Evolutionary conservation across 1,140 invertebrate genomes (phyloP).

Genomic region (Caerostris extrusa): DNA sequence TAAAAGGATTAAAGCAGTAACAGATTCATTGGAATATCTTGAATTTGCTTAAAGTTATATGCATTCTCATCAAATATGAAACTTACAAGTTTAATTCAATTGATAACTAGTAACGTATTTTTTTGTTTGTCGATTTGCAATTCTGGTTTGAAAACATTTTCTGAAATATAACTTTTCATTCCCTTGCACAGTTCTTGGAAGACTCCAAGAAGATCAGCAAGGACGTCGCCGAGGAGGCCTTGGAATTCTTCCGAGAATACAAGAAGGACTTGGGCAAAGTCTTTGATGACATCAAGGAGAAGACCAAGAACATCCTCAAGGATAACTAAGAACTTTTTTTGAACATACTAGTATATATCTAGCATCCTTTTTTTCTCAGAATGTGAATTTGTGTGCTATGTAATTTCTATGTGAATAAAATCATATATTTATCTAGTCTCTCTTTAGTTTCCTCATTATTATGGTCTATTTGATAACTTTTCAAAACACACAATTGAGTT

Average conservation of each 20-base stretch:
- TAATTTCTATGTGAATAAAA: not conserved
- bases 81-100: not conserved
- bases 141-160: not conserved
- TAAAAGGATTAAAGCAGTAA: too few relatives aligned
- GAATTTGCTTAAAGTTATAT: too few relatives aligned
- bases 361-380: not conserved
- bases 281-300: conserved; percentile 66
- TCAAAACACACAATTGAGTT: too few relatives aligned
- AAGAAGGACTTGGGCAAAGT: conserved; percentile 69
- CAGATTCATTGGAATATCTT: too few relatives aligned
- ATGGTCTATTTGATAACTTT: too few relatives aligned
- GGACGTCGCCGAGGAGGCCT: conserved; percentile 64
- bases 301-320: conserved; percentile 51
- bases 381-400: not conserved
- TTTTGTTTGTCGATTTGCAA: not conserved
- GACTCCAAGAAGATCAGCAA: conserved; percentile 58
- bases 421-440: not conserved
- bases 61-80: too few relatives aligned
- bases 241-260: conserved; percentile 68
- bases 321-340: conserved; percentile 17
- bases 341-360: not conserved
- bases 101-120: not conserved
- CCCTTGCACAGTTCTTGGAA: conserved; percentile 9
- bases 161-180: not conserved
- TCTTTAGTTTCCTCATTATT: too few relatives aligned